These are phyloP conservation scores for Theonella swinhoei DNA, from an alignment of 37 sponge, comb jelly and placozoan species.

Conservation along the genomic window DNA sequence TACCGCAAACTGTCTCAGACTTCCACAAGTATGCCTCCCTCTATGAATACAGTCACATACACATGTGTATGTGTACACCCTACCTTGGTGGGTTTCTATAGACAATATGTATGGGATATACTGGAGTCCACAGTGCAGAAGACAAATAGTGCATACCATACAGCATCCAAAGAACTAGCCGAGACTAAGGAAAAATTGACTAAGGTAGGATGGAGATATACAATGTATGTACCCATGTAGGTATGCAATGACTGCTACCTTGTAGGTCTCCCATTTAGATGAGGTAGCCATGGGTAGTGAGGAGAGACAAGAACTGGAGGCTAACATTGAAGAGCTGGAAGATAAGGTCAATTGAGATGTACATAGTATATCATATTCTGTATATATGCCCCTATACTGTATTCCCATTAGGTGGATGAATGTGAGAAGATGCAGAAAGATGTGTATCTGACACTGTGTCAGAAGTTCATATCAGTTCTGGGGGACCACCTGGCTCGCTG, in stretches of 20 bases:
- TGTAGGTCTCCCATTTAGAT: constrained; percentile 57
- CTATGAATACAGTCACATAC: not conserved
- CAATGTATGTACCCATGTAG: too few relatives aligned
- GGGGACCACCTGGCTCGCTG: constrained; percentile 59
- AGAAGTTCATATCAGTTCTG: constrained; percentile 53
- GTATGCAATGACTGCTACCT: not conserved
- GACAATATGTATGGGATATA: constrained; percentile 65
- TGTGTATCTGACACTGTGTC: constrained; percentile 48
- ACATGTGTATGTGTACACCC: not conserved
- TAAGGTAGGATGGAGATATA: constrained; percentile 16
- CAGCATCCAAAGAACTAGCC: constrained; percentile 39
- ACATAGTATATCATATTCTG: too few relatives aligned
- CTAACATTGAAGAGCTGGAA: constrained; percentile 29
- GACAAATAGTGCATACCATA: constrained; percentile 39
- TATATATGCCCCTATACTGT: not conserved
- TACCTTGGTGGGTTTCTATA: not conserved
- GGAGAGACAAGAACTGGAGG: constrained; percentile 57
- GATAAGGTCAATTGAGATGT: not conserved
- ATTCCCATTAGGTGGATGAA: constrained; percentile 64
- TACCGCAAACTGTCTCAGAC: not conserved
- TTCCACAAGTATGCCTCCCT: not conserved
- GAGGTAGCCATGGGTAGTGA: constrained; percentile 68
- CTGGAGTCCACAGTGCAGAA: constrained; percentile 47
- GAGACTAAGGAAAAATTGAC: constrained; percentile 49
- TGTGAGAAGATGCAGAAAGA: constrained; percentile 53